Base-by-base conservation (phyloP, 2,113 vertebrate species). In the Bostrychus sinensis region DNA sequence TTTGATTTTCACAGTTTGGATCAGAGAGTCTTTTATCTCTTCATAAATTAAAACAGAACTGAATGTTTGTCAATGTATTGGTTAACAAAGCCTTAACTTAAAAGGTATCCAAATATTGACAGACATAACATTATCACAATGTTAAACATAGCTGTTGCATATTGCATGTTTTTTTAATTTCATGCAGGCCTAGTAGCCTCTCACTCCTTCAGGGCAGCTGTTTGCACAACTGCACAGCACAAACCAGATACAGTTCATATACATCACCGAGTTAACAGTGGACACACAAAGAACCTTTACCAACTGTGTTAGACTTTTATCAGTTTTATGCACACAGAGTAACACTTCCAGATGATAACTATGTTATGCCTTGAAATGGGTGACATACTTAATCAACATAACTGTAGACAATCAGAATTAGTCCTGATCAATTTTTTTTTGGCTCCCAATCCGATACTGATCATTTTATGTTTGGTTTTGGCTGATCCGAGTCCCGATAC, bases 191-290 rank as follows among this genome's bases (percentile, higher is more conserved):
- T n/a, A 25, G 22, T 25, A 5, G 20, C 20, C 45, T 48, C 19
- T 43, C 41, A 36, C 30, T 25, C 5, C 38, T 55, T 25, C 4
- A 55, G 70, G 65, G 23, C 53, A 62, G 19, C 45, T 26, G 7
- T 23, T 23, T 25, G 16, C 41, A 46, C 48, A 53, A 26, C 45
- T 25, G 45, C 48, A 26, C 42, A 23, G 45, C 58, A 23, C 51
- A 37, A 53, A 8, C 34, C 37, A 20, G 7, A 25, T 55, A 39
- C 20, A 61, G 22, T 57, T 23, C 20, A 16, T 13, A 28, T 37
- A 9, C 37, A 56, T 26, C 4, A 20, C 26, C 10, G 25, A 19
- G 25, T 41, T 1, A 41, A 25, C 38, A 38, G 41, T 46, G 6
- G 9, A 48, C 28, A 7, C 28, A 64, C 16, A 56, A 23, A 37